Evolutionary conservation across 2,888 invertebrate genomes (phyloP).

Genomic region (Diarsia brunnea): DNA sequence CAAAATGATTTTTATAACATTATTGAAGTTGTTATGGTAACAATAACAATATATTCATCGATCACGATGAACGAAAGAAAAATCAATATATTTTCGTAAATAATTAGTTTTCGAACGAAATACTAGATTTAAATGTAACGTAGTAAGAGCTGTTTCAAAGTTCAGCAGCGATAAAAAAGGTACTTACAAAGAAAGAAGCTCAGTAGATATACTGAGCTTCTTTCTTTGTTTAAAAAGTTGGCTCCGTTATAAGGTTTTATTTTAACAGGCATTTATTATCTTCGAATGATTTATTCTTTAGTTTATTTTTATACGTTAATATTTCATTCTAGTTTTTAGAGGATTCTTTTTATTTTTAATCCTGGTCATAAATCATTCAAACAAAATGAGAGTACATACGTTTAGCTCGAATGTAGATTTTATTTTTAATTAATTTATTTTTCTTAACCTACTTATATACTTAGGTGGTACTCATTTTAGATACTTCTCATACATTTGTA

Average conservation of each 20-base stretch:
- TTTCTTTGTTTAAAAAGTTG: constrained; percentile 3
- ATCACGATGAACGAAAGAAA: too few relatives aligned
- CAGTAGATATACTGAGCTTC: background rate
- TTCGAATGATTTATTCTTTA: constrained; percentile 12
- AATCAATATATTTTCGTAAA: too few relatives aligned
- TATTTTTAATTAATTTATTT: background rate
- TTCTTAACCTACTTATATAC: background rate
- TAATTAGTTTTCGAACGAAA: background rate
- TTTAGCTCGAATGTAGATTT: background rate
- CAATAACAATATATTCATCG: too few relatives aligned
- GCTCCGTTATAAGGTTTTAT: background rate
- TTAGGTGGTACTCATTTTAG: background rate
- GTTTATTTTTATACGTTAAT: background rate
- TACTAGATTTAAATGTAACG: background rate
- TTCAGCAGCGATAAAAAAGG: constrained; percentile 23
- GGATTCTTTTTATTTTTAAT: constrained; percentile 14
- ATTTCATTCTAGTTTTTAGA: background rate
- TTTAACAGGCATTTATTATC: constrained; percentile 10
- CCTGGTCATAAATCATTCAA: constrained; percentile 11
- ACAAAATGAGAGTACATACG: background rate
- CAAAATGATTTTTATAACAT: too few relatives aligned
- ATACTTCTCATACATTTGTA: too few relatives aligned
- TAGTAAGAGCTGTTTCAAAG: constrained; percentile 10
- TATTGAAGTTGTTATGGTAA: too few relatives aligned
- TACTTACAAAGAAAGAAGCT: too few relatives aligned